phyloP scores from a whole-genome alignment of 2,797 vertebrate species.

The Falco rusticolus region DNA sequence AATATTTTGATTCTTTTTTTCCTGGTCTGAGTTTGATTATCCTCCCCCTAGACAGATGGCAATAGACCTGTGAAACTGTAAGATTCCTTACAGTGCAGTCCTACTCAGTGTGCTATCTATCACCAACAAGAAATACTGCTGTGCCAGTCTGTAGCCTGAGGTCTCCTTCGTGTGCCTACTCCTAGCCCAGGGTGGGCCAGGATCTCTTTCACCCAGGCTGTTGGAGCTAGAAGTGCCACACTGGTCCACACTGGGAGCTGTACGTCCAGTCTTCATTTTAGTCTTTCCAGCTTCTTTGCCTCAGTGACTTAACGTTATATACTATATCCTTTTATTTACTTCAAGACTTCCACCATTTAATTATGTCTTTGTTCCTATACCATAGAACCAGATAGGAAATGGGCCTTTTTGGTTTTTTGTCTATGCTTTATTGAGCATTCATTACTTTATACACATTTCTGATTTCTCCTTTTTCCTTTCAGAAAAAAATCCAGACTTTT shows the following conservation, averaged over 20 bases:
- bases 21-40: not conserved
- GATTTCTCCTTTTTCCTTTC: not conserved
- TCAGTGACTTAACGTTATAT: not conserved
- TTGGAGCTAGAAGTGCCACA: not conserved
- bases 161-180: not conserved
- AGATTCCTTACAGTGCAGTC: not conserved
- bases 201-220: not conserved
- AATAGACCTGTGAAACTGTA: not conserved
- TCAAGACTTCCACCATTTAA: not conserved
- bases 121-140: fast-evolving
- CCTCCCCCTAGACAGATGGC: not conserved
- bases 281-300: not conserved
- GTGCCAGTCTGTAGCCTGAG: not conserved
- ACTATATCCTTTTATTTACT: not conserved
- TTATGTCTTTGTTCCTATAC: not conserved
- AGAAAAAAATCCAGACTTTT: not conserved
- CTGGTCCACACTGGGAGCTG: not conserved
- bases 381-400: not conserved
- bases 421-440: not conserved
- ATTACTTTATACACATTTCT: not conserved
- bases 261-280: not conserved
- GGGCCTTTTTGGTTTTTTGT: fast-evolving
- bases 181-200: fast-evolving
- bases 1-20: not conserved
- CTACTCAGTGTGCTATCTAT: not conserved